Base-by-base conservation (phyloP, 2,888 invertebrate species). In the Tetragonisca angustula region DNA sequence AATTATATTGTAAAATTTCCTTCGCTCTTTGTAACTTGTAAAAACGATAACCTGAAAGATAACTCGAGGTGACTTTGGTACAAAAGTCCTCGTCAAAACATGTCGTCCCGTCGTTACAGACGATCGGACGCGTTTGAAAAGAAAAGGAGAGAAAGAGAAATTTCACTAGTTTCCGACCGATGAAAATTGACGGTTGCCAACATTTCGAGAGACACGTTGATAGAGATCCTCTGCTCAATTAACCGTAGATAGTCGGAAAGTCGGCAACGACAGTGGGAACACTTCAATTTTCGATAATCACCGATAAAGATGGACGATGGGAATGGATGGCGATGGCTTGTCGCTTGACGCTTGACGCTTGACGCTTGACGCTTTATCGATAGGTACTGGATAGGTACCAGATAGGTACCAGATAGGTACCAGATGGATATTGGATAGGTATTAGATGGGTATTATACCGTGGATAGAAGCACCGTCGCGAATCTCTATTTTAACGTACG, bases 221-320 rank as follows among this genome's bases (percentile, higher is more conserved):
- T 49, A 50, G 4, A 11, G 59, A 32, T 64, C 17, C n/a, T 4
- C n/a, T 19, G 24, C 21, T 71, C 65, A 67, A 73, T 78, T 67
- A 73, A 50, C 59, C 21, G 24, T 15, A 36, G 50, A 65, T n/a
- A n/a, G n/a, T 50, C 3, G 32, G 21, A 32, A 78, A 72, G 52
- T 61, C 49, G 13, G 15, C 27, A 32, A 32, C 15, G 21, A 13
- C 27, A 21, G 27, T 36, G 6, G n/a, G 56, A 72, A 65, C 13
- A 11, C 21, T 64, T 27, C 52, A 11, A 4, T 21, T 6, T 36
- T 52, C 13, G 56, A 67, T 65, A 54, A 32, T 50, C 24, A 73
- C 73, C 67, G 59, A 67, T 49, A n/a, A 27, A 73, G 32, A 73
- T 79, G 59, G 21, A 24, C 61, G 32, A 24, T 50, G 67, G 21